phyloP scores from a whole-genome alignment of 2,113 vertebrate species.

The Ceuthmochares aereus region DNA sequence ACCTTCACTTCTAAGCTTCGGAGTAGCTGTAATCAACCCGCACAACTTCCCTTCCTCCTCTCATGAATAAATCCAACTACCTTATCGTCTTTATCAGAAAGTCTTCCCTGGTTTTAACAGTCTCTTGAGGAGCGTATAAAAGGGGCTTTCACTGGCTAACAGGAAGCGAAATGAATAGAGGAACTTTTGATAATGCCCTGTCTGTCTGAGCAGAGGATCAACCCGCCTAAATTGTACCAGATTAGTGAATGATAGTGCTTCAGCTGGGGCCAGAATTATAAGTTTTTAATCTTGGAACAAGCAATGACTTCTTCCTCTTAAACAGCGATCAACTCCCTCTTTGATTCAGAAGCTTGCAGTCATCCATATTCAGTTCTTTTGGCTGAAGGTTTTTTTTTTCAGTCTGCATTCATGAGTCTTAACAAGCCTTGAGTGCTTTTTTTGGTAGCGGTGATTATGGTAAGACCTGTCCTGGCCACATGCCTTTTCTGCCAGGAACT shows the following conservation, averaged over 20 bases:
- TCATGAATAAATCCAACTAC: slow-evolving; percentile 38
- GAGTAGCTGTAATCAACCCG: slow-evolving; percentile 30
- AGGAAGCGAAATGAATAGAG: slow-evolving; percentile 67
- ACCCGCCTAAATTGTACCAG: slow-evolving; percentile 25
- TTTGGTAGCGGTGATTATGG: neutral
- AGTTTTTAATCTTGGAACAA: slow-evolving; percentile 68
- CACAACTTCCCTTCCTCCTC: slow-evolving; percentile 26
- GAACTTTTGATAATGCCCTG: slow-evolving; percentile 61
- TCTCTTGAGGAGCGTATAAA: slow-evolving; percentile 55
- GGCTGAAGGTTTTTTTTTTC: neutral
- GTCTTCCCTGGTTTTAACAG: slow-evolving; percentile 43
- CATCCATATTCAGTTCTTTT: slow-evolving; percentile 46
- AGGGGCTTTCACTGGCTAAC: slow-evolving; percentile 62
- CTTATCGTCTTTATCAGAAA: slow-evolving; percentile 57
- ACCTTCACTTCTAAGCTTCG: slow-evolving; percentile 9
- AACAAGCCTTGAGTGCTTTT: neutral
- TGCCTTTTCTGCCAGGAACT: neutral
- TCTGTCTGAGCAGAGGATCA: slow-evolving; percentile 55
- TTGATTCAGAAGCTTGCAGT: slow-evolving; percentile 25
- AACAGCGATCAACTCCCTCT: slow-evolving; percentile 24
- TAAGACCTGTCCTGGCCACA: neutral
- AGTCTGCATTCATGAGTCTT: neutral
- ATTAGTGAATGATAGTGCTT: slow-evolving; percentile 51
- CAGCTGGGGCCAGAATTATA: slow-evolving; percentile 29
- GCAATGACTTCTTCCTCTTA: slow-evolving; percentile 41